Percentiles rank a stretch among this genome's conserved stretches.
Conservation (phyloP, 2,888 invertebrate genomes). For the Timandra comae region DNA sequence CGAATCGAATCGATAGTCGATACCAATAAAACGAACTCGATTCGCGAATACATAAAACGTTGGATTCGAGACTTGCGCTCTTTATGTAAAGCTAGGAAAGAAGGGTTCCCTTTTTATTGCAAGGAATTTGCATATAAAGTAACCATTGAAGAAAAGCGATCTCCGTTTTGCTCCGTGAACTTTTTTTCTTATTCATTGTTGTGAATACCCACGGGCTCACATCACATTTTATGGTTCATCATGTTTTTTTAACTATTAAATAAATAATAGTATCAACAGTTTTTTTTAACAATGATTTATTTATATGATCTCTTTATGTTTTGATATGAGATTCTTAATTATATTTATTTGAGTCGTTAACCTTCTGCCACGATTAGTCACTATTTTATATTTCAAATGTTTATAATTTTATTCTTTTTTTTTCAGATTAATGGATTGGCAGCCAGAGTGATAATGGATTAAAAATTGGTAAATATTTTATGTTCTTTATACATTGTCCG, state of each 20-base stretch:
- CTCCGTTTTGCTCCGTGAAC: constrained; percentile 57
- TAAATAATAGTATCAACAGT: constrained; percentile 69
- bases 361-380: constrained; percentile 25
- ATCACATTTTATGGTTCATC: constrained; percentile 62
- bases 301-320: constrained; percentile 46
- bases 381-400: constrained; percentile 24
- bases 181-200: constrained; percentile 74
- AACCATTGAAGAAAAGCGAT: constrained; percentile 77
- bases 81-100: constrained; percentile 69
- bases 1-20: constrained; percentile 67
- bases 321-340: constrained; percentile 42
- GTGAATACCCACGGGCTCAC: constrained; percentile 57
- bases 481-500: constrained; percentile 31
- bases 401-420: constrained; percentile 30
- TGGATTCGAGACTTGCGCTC: constrained; percentile 68
- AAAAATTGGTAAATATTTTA: constrained; percentile 42
- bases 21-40: constrained; percentile 72
- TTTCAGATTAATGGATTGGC: constrained; percentile 53
- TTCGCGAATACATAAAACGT: constrained; percentile 74
- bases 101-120: constrained; percentile 75
- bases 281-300: constrained; percentile 52
- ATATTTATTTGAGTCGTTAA: constrained; percentile 45
- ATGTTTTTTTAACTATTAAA: constrained; percentile 66
- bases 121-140: constrained; percentile 76
- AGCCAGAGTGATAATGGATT: constrained; percentile 38